Percentiles rank a stretch among this genome's conserved stretches.
Evolutionary conservation across 1,140 invertebrate genomes (phyloP).

Genomic region (Araneus ventricosus): DNA sequence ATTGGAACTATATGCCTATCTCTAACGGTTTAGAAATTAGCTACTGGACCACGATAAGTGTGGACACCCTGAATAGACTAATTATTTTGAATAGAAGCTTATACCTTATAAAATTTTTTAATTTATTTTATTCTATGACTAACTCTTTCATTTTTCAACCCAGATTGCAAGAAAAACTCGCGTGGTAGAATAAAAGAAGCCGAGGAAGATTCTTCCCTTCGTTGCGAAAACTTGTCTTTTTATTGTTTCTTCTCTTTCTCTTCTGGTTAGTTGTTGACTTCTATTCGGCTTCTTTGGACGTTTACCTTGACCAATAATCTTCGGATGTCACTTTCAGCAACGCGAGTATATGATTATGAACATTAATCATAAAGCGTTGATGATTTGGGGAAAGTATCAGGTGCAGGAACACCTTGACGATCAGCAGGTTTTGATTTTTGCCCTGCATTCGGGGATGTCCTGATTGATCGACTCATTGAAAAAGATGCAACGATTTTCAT

Average conservation of each 20-base stretch:
- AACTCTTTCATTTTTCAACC: background rate
- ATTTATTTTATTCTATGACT: background rate
- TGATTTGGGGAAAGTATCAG: background rate
- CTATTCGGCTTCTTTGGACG: background rate
- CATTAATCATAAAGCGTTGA: slow-evolving; percentile 5
- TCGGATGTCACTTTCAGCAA: slow-evolving; percentile 9
- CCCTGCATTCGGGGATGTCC: too few species aligned
- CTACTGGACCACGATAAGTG: too few species aligned
- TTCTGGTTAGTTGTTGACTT: background rate
- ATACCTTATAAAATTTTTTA: too few species aligned
- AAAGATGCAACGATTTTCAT: background rate
- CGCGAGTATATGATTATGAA: background rate
- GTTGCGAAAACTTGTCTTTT: background rate
- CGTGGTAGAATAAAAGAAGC: background rate
- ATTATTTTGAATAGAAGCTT: too few species aligned
- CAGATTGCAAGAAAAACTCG: background rate
- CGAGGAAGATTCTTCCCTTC: background rate
- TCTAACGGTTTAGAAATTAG: too few species aligned
- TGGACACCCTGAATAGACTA: too few species aligned
- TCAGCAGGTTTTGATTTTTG: slow-evolving; percentile 10
- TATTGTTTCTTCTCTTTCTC: background rate
- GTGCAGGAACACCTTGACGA: background rate
- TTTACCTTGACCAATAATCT: slow-evolving; percentile 33
- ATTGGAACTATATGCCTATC: too few species aligned
- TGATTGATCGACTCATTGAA: too few species aligned